Evolutionary conservation across 1,140 invertebrate genomes (phyloP).

Genomic region (Drosophila guanche): DNA sequence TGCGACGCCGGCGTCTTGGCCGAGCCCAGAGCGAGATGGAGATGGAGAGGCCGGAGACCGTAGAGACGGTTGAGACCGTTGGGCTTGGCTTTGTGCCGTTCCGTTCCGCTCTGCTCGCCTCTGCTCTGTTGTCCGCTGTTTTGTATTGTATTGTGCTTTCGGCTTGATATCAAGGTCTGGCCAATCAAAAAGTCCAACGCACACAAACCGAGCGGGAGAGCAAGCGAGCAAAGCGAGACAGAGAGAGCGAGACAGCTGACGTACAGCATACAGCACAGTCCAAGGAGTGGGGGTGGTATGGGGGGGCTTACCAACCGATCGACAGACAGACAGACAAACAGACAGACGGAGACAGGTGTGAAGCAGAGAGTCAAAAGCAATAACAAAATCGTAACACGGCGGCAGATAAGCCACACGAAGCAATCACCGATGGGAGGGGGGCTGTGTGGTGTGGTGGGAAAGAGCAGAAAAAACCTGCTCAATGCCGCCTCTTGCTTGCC

Average conservation of each 20-base stretch:
- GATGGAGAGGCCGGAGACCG: constrained; percentile 14
- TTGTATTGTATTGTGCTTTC: constrained; percentile 24
- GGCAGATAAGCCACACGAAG: constrained; percentile 51
- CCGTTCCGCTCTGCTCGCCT: background rate
- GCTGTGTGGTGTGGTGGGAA: background rate
- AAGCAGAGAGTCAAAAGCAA: constrained; percentile 59
- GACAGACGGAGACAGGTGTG: constrained; percentile 58
- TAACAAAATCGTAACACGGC: constrained; percentile 70
- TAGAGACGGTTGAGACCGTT: too few relatives aligned
- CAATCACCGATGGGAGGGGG: background rate
- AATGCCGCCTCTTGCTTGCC: constrained; percentile 7
- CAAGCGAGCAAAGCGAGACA: constrained; percentile 16
- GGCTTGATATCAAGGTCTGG: constrained; percentile 72
- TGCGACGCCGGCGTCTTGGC: constrained; percentile 59
- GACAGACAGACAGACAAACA: constrained; percentile 16
- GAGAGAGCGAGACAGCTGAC: background rate
- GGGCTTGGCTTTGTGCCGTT: constrained; percentile 35
- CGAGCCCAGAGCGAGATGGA: constrained; percentile 55
- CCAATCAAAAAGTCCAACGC: constrained; percentile 76
- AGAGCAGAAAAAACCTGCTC: constrained; percentile 59
- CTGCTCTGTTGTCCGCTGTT: constrained; percentile 20
- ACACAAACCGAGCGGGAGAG: constrained; percentile 39
- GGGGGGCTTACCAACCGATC: constrained; percentile 6
- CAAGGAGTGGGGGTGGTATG: too few relatives aligned
- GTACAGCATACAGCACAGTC: too few relatives aligned